phyloP scores from a whole-genome alignment of 2,113 vertebrate species.

The Cephalopholis sonnerati region DNA sequence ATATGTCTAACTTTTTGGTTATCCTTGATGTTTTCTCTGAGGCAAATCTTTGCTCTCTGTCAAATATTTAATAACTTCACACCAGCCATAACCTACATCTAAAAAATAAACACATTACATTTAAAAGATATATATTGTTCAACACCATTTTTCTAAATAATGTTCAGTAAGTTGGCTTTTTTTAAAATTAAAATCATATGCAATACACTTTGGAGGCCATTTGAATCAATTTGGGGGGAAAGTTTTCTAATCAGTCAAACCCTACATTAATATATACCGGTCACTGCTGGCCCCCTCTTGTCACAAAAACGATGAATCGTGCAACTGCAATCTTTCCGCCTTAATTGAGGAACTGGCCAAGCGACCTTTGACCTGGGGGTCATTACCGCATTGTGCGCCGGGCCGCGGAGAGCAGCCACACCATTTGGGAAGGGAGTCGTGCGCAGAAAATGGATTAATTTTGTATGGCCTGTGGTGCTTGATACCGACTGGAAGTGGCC shows the following conservation, averaged over 20 bases:
- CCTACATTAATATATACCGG: constrained; percentile 26
- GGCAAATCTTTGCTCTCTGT: neutral
- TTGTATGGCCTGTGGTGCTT: constrained; percentile 50
- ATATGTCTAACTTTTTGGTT: neutral
- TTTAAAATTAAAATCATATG: neutral
- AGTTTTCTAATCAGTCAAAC: constrained; percentile 13
- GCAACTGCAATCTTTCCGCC: constrained; percentile 79
- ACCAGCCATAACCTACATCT: neutral
- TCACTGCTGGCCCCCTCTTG: constrained; percentile 62
- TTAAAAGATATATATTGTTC: neutral
- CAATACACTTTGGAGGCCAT: neutral
- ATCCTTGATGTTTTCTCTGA: constrained; percentile 2
- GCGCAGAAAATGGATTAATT: constrained; percentile 76
- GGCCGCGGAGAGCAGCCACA: constrained; percentile 66
- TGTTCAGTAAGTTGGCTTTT: neutral
- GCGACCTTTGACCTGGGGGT: constrained; percentile 83
- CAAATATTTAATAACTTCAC: neutral
- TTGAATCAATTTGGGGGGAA: neutral
- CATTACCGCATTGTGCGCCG: constrained; percentile 81
- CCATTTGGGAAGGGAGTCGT: constrained; percentile 67
- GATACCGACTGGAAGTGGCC: constrained; percentile 60
- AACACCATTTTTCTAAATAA: neutral
- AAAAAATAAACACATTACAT: neutral
- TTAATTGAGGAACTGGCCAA: constrained; percentile 83
- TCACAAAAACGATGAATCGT: constrained; percentile 66